Percentiles rank a stretch among this genome's conserved stretches.
These are phyloP conservation scores for Noctilio leporinus DNA, from an alignment of 2,113 vertebrate genomes.

Conservation along the genomic window DNA sequence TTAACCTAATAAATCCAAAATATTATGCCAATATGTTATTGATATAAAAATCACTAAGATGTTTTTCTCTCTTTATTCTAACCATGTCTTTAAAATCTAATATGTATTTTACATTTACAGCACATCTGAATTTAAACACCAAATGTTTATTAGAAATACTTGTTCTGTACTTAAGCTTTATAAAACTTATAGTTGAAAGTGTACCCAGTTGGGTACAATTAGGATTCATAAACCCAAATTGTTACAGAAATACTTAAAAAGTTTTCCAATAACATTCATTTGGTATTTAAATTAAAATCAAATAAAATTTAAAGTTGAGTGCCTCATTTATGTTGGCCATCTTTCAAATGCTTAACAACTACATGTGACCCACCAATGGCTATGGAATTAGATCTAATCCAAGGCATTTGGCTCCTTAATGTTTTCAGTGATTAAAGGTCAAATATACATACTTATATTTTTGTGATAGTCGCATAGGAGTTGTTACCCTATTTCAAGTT, in stretches of 20 bases:
- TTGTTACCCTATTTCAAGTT: background rate
- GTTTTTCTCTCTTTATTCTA: background rate
- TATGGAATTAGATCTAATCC: background rate
- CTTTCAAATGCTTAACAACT: background rate
- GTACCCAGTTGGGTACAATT: background rate
- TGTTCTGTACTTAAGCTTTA: background rate
- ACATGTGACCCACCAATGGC: background rate
- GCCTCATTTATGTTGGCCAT: background rate
- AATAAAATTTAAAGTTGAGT: background rate
- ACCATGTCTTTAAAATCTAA: background rate
- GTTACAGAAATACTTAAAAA: background rate
- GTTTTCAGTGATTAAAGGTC: background rate
- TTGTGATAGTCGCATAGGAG: background rate
- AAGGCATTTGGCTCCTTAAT: background rate
- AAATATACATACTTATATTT: background rate
- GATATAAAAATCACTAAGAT: background rate
- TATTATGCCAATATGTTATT: background rate
- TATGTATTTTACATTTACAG: background rate
- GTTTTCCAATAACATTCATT: background rate
- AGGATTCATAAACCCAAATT: background rate
- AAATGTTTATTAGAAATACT: background rate
- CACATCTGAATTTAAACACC: background rate
- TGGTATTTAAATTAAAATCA: background rate
- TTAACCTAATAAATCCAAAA: background rate
- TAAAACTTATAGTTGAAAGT: background rate